Evolutionary conservation across 2,113 vertebrate species (phyloP).

Genomic region (Lipotes vexillifer): DNA sequence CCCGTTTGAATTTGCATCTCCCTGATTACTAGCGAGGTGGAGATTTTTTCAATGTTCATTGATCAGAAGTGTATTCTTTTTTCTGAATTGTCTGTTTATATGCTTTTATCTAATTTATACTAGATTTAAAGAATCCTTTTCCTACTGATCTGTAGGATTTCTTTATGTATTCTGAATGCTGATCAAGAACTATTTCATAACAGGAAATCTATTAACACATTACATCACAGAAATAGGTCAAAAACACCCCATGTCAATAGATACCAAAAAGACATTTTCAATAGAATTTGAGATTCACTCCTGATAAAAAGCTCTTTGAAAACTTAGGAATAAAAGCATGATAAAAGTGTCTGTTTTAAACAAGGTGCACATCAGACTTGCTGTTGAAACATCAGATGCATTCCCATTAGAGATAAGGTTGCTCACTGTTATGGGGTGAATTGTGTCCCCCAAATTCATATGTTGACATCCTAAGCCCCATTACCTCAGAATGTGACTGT

Average conservation of each 20-base stretch:
- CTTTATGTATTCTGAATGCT: background rate
- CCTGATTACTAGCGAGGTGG: background rate
- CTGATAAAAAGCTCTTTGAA: background rate
- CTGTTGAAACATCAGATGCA: background rate
- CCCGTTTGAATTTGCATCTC: background rate
- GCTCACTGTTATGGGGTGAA: background rate
- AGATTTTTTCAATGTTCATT: background rate
- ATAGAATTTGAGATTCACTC: background rate
- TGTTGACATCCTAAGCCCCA: background rate
- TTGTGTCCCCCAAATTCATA: background rate
- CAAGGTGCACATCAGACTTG: background rate
- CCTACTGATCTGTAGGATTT: background rate
- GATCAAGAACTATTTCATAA: background rate
- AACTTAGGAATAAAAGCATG: background rate
- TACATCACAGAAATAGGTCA: background rate
- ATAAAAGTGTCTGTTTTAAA: background rate
- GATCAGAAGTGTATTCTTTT: background rate
- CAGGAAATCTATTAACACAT: background rate
- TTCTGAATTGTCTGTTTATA: background rate
- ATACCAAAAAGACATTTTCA: background rate
- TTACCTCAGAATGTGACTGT: background rate
- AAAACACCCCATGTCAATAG: background rate
- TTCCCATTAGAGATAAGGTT: background rate
- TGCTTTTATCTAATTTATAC: background rate
- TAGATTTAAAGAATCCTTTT: background rate